These are phyloP conservation scores for Ailuropoda melanoleuca DNA, from an alignment of 2,113 vertebrate genomes.

Conservation along the genomic window DNA sequence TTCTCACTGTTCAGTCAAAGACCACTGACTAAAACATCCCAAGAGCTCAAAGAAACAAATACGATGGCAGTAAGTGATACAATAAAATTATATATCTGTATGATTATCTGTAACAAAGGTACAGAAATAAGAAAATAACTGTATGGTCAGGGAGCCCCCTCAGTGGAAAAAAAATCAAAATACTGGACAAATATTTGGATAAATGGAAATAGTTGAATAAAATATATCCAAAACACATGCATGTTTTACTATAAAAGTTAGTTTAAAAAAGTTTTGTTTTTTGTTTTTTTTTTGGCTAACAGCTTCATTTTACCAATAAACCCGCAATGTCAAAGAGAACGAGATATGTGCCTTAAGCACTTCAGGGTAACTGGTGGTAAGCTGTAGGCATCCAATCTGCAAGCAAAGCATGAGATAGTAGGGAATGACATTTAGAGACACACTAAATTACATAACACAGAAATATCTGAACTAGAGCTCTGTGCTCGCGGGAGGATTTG, in stretches of 20 bases:
- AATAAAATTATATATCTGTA: conserved; percentile 74
- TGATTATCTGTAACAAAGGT: conserved; percentile 70
- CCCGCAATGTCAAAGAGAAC: conserved; percentile 44
- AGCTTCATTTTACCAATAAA: conserved; percentile 64
- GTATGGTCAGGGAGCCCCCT: neutral
- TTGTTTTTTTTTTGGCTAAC: conserved; percentile 76
- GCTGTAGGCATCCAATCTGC: conserved; percentile 76
- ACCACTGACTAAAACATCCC: conserved; percentile 7
- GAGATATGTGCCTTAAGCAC: conserved; percentile 53
- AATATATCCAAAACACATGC: neutral
- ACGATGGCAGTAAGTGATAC: conserved; percentile 37
- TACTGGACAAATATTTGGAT: neutral
- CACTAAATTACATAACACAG: conserved; percentile 78
- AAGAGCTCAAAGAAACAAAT: conserved; percentile 56
- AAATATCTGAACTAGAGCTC: conserved; percentile 64
- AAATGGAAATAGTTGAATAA: neutral
- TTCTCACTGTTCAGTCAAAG: conserved; percentile 54
- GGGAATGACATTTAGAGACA: conserved; percentile 76
- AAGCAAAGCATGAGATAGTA: conserved; percentile 75
- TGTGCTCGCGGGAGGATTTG: neutral
- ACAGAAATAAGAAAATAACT: conserved; percentile 52
- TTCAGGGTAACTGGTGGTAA: conserved; percentile 62
- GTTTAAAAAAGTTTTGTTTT: neutral
- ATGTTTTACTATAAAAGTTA: conserved; percentile 49
- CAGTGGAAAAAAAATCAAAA: conserved; percentile 49